phyloP scores from a whole-genome alignment of 2,113 vertebrate genomes.

The Tachysurus vachellii region DNA sequence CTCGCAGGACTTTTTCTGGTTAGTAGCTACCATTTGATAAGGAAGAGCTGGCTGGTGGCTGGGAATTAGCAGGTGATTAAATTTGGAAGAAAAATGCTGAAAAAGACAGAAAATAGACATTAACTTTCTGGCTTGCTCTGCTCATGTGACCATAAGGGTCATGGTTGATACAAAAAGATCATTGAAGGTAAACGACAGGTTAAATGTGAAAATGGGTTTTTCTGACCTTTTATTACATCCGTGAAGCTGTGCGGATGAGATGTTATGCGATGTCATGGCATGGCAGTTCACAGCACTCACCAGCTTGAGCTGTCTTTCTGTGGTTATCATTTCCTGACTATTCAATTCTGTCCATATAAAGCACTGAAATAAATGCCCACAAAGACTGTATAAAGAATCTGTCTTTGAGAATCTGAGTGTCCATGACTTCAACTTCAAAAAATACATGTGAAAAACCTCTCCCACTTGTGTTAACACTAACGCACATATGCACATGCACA shows the following conservation, averaged over 20 bases:
- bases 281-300: not conserved
- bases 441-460: not conserved
- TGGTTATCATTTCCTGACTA: constrained; percentile 5
- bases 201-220: not conserved
- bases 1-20: not conserved
- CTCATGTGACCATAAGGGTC: not conserved
- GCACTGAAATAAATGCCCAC: not conserved
- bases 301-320: not conserved
- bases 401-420: not conserved
- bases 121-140: not conserved
- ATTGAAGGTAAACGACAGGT: not conserved
- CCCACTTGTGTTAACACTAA: not conserved
- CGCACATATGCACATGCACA: not conserved
- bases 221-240: constrained; percentile 2
- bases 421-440: not conserved
- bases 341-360: constrained; percentile 13
- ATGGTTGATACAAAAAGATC: constrained; percentile 16
- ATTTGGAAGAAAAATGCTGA: not conserved
- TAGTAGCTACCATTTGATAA: not conserved
- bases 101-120: not conserved
- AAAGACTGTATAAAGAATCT: not conserved
- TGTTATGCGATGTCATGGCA: constrained; percentile 12
- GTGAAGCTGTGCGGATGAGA: not conserved
- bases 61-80: not conserved
- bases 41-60: not conserved